A percentile compares a stretch with the other conserved stretches of the same genome.
Conservation (phyloP, 2,113 vertebrate genomes). For the Camarhynchus parvulus region DNA sequence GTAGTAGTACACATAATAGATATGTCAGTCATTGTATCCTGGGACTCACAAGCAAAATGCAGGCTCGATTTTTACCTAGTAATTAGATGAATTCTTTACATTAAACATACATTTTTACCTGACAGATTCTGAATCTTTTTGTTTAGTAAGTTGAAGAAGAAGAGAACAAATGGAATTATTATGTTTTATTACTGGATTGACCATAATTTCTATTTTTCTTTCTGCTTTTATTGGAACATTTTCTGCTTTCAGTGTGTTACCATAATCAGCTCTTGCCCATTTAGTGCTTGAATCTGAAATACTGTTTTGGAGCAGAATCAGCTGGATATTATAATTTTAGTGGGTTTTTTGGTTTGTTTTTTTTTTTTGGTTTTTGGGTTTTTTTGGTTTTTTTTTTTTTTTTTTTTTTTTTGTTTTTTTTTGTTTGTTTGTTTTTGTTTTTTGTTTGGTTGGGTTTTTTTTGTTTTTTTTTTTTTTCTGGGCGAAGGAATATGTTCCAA, state of each 20-base stretch:
- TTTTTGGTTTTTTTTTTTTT: no score
- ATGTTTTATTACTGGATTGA: neutral
- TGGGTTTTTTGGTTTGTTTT: no score
- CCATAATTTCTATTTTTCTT: neutral
- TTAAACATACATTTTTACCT: neutral
- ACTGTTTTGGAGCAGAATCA: neutral
- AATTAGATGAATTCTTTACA: neutral
- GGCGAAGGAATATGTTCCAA: conserved; percentile 3
- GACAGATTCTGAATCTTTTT: neutral
- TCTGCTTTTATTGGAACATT: neutral
- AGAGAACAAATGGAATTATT: neutral
- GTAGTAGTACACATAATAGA: conserved; percentile 3
- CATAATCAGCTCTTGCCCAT: neutral
- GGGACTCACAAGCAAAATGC: neutral
- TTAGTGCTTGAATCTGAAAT: conserved; percentile 13
- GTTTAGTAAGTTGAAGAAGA: neutral
- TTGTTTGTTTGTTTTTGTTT: no score
- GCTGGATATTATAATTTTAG: neutral
- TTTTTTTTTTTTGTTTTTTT: no score
- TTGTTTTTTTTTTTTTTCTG: neutral
- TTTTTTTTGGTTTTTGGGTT: no score
- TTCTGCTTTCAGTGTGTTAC: neutral
- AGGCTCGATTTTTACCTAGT: conserved; percentile 3
- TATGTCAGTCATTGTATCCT: conserved; percentile 22
- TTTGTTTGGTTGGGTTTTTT: neutral